Evolutionary conservation across 2,888 invertebrate species (phyloP), one percentile per base, ranked within the genome.

Genomic region (Lasioglossum morio): DNA sequence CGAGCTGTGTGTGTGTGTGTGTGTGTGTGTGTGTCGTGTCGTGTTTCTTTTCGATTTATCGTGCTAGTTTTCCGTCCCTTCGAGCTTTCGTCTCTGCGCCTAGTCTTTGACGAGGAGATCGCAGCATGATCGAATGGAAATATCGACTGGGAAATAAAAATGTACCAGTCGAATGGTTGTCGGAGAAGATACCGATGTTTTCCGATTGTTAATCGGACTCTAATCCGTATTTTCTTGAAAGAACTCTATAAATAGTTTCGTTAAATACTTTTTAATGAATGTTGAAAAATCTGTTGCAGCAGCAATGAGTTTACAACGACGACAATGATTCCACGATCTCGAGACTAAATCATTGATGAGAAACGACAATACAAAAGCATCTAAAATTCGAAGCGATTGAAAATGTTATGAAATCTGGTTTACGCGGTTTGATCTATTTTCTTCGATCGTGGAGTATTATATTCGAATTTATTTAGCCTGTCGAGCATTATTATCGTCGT

Each of bases 31-130:
- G n/a, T n/a, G n/a, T n/a, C n/a, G n/a, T n/a, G 69, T 76, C 75
- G 40, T 73, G 57, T 77, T 84, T 43, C 84, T 83, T 77, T 69
- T 70, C 82, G 83, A 88, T 87, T 88, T 88, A 83, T 85, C 79
- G 81, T 66, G 19, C 46, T 37, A 30, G 53, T 53, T 48, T 69
- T 16, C 53, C n/a, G 40, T 43, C n/a, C 12, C 53, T 12, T 72
- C 63, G 34, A 80, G 40, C 73, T 60, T 76, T 48, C 48, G 23
- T 40, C 48, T 76, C 79, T 46, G 40, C 43, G 48, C 60, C 76
- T 1, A 23, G 34, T 53, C 72, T 81, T 81, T 77, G 69, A 69
- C 66, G 53, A 57, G 72, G 46, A 53, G 46, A 77, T 73, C 34
- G 72, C n/a, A 16, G 16, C 63, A 66, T 23, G 66, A 73, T 73